Conservation (phyloP, 2,888 invertebrate species). For the Diloba caeruleocephala region DNA sequence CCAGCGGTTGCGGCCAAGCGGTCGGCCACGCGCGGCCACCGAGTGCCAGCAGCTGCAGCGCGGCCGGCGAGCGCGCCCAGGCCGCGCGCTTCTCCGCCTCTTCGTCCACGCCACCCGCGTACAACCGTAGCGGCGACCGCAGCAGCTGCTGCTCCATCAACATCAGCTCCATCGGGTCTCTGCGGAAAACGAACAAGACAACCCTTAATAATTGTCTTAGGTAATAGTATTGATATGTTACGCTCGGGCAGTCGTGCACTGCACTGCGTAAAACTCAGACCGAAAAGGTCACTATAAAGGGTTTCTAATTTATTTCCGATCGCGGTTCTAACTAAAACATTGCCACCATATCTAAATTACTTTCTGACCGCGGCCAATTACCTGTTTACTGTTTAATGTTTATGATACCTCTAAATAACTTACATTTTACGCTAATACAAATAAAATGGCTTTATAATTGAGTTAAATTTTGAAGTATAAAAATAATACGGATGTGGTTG, state of each 20-base stretch:
- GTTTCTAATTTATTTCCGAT: too few relatives aligned
- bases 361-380: too few relatives aligned
- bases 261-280: too few relatives aligned
- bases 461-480: slow-evolving; percentile 4
- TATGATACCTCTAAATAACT: too few relatives aligned
- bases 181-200: slow-evolving; percentile 74
- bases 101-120: slow-evolving; percentile 90
- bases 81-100: slow-evolving; percentile 89
- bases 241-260: too few relatives aligned
- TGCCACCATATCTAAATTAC: too few relatives aligned
- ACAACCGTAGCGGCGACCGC: slow-evolving; percentile 91
- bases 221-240: too few relatives aligned
- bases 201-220: too few relatives aligned
- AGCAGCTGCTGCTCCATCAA: slow-evolving; percentile 94
- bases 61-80: slow-evolving; percentile 86
- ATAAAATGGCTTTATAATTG: not conserved
- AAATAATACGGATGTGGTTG: slow-evolving; percentile 3
- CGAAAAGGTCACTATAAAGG: too few relatives aligned
- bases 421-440: too few relatives aligned
- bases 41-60: slow-evolving; percentile 81
- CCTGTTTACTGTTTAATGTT: too few relatives aligned
- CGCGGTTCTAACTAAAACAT: too few relatives aligned
- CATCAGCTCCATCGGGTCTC: slow-evolving; percentile 94
- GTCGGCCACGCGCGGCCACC: slow-evolving; percentile 95
- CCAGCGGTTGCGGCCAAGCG: slow-evolving; percentile 95